Evolutionary conservation across 2,113 vertebrate species (phyloP).

Genomic region (Pedetes capensis): DNA sequence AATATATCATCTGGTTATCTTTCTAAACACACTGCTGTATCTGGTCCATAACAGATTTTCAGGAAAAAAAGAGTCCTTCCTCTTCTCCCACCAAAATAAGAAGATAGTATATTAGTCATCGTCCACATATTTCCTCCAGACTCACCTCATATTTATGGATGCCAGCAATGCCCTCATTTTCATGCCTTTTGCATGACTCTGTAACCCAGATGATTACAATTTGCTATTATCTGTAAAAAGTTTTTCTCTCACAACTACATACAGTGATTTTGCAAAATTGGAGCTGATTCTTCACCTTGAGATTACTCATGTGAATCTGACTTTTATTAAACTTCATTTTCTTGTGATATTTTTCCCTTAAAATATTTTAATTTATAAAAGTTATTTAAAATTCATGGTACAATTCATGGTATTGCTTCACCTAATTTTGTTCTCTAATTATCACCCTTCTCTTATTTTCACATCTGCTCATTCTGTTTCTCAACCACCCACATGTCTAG

Average conservation of each 20-base stretch:
- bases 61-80: background rate
- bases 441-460: conserved; percentile 24
- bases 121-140: background rate
- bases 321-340: background rate
- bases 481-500: background rate
- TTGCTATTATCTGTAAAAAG: background rate
- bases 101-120: background rate
- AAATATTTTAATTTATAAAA: conserved; percentile 28
- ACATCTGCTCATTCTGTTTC: conserved; percentile 13
- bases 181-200: background rate
- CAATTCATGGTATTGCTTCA: background rate
- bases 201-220: background rate
- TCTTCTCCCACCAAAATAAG: background rate
- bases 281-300: conserved; percentile 32
- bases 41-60: background rate
- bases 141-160: background rate
- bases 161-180: background rate
- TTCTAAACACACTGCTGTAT: background rate
- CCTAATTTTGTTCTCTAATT: conserved; percentile 25
- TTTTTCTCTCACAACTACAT: background rate
- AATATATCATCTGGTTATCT: background rate
- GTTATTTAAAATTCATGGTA: background rate
- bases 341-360: background rate
- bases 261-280: background rate
- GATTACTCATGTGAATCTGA: background rate